Base-by-base conservation (phyloP, 2,888 invertebrate genomes). In the Proisotoma minuta region DNA sequence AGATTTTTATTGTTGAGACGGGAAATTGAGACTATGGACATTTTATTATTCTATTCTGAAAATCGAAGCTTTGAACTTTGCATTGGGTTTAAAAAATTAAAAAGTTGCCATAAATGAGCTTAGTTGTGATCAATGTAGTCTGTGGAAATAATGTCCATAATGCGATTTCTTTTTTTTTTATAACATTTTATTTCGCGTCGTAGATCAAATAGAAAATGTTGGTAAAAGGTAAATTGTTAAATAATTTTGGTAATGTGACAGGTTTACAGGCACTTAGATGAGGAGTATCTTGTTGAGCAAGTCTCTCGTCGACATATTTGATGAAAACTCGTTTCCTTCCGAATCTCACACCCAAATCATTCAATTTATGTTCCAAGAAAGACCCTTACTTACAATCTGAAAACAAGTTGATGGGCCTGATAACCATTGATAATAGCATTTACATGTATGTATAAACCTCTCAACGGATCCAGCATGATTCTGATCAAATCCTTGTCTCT, bases 241-340 rank as follows among this genome's bases (percentile, higher is more conserved):
- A 34, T 34, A 50, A 54, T 54, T 39, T 23, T 18, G 34, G 40
- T 29, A 54, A 39, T 29, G 57, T 66, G 66, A 66, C 63, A 61
- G 66, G 58, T 60, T 53, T 57, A 63, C 60, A 66, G 63, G 49
- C 59, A 66, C 59, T 66, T 66, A 60, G 63, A 61, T 60, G 60
- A 63, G 60, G 57, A 65, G 57, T 43, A 59, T 52, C 28, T 50
- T 65, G 56, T 59, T 65, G 50, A 47, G 49, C 60, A 61, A 57
- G 53, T 60, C 57, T 51, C 24, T 40, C 27, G 62, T 34, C 8
- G 34, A 34, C n/a, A 56, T 61, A 60, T 24, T 47, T 39, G 60
- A 60, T 64, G 60, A 60, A 64, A 65, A 65, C 65, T 56, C 40
- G 65, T 65, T 64, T 65, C 64, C 64, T 64, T 65, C 61, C 58